Evolutionary conservation across 2,797 vertebrate genomes (phyloP).

Genomic region (Novumbra hubbsi): DNA sequence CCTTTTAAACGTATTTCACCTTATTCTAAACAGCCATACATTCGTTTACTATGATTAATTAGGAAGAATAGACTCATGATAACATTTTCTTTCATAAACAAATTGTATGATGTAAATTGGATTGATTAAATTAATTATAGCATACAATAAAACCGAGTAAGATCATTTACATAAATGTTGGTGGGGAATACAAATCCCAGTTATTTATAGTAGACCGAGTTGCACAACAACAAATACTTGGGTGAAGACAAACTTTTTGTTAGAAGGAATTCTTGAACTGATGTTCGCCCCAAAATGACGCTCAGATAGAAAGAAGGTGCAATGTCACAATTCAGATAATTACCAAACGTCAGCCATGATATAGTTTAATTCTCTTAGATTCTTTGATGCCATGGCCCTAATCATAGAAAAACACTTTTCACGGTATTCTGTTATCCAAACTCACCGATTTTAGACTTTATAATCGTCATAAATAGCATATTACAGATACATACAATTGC

Average conservation of each 20-base stretch:
- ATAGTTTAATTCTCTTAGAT: not conserved
- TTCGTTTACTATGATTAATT: no score
- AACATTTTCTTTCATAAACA: not conserved
- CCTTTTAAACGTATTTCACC: not conserved
- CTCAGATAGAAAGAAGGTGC: not conserved
- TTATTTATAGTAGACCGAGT: not conserved
- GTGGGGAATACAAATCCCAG: not conserved
- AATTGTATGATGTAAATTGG: not conserved
- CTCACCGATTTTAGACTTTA: not conserved
- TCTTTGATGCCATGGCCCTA: not conserved
- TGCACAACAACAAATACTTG: not conserved
- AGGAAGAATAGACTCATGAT: not conserved
- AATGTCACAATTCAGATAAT: not conserved
- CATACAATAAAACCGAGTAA: not conserved
- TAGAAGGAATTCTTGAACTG: slow-evolving; percentile 2
- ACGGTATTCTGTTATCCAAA: not conserved
- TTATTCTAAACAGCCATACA: not conserved
- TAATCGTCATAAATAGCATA: not conserved
- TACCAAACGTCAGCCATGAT: not conserved
- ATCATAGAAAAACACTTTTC: not conserved
- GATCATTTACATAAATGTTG: not conserved
- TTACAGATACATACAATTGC: not conserved
- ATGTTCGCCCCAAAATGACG: not conserved
- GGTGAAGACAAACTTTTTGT: not conserved
- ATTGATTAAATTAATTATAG: not conserved